Conservation (phyloP, 2,113 vertebrate species). For the Pseudorasbora parva region DNA sequence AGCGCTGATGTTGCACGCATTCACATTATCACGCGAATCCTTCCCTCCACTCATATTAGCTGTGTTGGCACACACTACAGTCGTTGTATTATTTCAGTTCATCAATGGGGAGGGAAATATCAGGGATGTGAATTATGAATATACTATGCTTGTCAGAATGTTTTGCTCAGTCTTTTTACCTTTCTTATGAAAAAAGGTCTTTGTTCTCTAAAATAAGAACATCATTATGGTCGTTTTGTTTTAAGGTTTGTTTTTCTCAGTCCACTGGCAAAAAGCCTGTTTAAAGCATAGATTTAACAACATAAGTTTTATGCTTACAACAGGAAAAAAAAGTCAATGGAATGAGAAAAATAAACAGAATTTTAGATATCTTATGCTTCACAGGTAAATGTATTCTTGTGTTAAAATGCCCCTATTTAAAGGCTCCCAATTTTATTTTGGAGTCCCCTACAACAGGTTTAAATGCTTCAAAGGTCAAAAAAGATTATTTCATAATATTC, state of each 20-base stretch:
- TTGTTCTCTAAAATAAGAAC: too few species aligned
- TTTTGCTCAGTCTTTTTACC: neutral
- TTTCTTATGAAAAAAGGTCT: neutral
- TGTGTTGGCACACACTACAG: neutral
- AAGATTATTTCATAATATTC: too few species aligned
- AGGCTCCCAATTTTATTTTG: too few species aligned
- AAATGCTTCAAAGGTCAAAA: too few species aligned
- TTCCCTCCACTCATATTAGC: slow-evolving; percentile 28
- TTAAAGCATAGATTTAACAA: neutral
- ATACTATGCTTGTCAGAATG: neutral
- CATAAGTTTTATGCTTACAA: neutral
- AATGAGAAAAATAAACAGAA: neutral
- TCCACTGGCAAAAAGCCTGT: neutral
- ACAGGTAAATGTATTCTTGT: neutral
- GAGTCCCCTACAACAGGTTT: too few species aligned
- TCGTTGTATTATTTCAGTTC: slow-evolving; percentile 31
- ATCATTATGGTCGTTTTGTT: neutral
- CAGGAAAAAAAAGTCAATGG: neutral
- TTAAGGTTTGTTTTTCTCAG: neutral
- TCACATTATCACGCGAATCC: slow-evolving; percentile 35
- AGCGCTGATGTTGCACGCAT: neutral
- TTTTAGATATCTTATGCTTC: neutral
- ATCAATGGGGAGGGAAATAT: slow-evolving; percentile 34
- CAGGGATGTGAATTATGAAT: neutral
- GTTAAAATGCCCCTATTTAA: too few species aligned